phyloP scores from a whole-genome alignment of 35 echinoderm and acorn worm genomes.

The Holothuria glaberrima region DNA sequence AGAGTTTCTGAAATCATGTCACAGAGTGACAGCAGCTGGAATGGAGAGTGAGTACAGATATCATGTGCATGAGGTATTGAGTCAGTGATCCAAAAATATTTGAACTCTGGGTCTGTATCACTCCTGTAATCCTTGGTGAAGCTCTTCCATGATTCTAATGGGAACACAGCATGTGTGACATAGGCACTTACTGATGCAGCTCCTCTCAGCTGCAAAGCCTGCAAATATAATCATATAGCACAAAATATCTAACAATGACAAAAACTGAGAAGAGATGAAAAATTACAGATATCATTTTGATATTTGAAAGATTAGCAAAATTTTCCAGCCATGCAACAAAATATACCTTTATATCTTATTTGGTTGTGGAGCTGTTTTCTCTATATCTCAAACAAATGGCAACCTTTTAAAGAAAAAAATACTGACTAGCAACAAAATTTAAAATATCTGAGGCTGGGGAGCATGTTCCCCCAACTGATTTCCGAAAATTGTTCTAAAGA shows the following conservation, averaged over 20 bases:
- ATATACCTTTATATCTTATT: too few relatives aligned
- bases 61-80: constrained; percentile 81
- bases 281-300: too few relatives aligned
- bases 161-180: constrained; percentile 96
- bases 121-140: constrained; percentile 49
- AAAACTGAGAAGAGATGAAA: too few relatives aligned
- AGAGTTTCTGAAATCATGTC: constrained; percentile 82
- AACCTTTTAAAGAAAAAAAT: too few relatives aligned
- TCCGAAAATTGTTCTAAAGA: too few relatives aligned
- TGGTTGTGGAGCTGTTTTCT: too few relatives aligned
- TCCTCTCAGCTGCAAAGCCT: constrained; percentile 72
- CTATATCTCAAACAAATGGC: too few relatives aligned
- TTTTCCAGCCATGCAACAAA: too few relatives aligned
- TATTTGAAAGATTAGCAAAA: too few relatives aligned
- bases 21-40: constrained; percentile 82
- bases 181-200: constrained; percentile 87
- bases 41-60: constrained; percentile 79
- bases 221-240: not conserved
- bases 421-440: not conserved
- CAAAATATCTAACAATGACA: not conserved
- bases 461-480: too few relatives aligned
- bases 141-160: constrained; percentile 81
- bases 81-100: constrained; percentile 94
- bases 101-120: constrained; percentile 52
- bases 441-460: not conserved